Percentiles rank a stretch among this genome's conserved stretches.
Evolutionary conservation across 2,888 invertebrate genomes (phyloP).

Genomic region (Limnephilus rhombicus): DNA sequence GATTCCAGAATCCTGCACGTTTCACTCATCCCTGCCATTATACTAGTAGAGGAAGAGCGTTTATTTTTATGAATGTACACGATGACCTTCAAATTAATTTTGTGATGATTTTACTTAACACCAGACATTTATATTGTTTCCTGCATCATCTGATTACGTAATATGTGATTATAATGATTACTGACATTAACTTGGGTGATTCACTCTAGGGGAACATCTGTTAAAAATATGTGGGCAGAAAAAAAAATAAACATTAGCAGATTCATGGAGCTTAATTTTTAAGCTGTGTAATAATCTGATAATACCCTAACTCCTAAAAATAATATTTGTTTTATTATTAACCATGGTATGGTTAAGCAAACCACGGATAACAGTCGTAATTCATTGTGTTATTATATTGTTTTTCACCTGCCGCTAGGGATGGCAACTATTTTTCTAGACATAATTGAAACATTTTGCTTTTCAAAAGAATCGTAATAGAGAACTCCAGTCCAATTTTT

Average conservation of each 20-base stretch:
- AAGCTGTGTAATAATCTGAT: neutral
- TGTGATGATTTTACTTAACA: conserved; percentile 15
- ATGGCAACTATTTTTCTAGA: too few relatives aligned
- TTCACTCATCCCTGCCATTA: neutral
- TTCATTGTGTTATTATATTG: too few relatives aligned
- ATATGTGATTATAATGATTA: neutral
- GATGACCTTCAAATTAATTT: neutral
- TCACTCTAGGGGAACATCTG: neutral
- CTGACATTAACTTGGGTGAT: neutral
- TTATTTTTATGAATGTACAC: neutral
- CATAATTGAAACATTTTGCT: too few relatives aligned
- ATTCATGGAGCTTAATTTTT: neutral
- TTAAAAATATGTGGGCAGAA: neutral
- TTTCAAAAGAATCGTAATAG: too few relatives aligned
- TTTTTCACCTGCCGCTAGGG: too few relatives aligned
- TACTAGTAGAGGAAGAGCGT: neutral
- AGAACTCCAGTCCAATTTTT: too few relatives aligned
- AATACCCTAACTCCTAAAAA: too few relatives aligned
- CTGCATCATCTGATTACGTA: conserved; percentile 30
- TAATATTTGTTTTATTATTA: too few relatives aligned
- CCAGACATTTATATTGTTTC: conserved; percentile 14
- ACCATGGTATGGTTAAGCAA: too few relatives aligned
- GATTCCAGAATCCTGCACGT: too few relatives aligned
- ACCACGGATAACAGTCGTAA: too few relatives aligned
- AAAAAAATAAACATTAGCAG: neutral